A percentile compares a stretch with the other conserved stretches of the same genome.
phyloP scores from a whole-genome alignment of 2,888 invertebrate genomes.

The Dendrolimus houi region DNA sequence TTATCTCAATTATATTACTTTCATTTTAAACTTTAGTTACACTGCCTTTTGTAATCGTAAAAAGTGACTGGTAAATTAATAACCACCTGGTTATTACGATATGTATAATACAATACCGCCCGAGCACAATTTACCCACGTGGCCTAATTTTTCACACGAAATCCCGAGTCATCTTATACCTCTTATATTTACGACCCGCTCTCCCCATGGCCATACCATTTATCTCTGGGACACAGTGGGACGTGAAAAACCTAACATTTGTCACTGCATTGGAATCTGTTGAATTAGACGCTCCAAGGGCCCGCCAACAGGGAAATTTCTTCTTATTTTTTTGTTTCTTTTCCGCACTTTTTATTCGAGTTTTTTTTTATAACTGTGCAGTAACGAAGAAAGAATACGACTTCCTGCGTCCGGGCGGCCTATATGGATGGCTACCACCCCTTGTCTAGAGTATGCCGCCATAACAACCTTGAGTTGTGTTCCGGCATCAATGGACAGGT shows the following conservation, averaged over 20 bases:
- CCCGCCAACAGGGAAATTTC: constrained; percentile 40
- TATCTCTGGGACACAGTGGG: constrained; percentile 29
- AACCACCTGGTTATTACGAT: too few relatives aligned
- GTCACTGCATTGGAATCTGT: constrained; percentile 72
- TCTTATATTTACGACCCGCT: constrained; percentile 5
- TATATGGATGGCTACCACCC: too few relatives aligned
- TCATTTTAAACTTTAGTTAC: too few relatives aligned
- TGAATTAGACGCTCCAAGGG: constrained; percentile 59
- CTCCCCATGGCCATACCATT: constrained; percentile 17
- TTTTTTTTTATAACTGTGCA: background rate
- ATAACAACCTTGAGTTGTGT: too few relatives aligned
- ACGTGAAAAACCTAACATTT: constrained; percentile 65
- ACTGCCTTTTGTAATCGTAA: too few relatives aligned
- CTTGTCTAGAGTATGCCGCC: too few relatives aligned
- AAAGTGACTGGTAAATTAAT: too few relatives aligned
- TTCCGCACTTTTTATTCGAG: constrained; percentile 17
- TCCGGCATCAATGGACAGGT: too few relatives aligned
- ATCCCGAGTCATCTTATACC: background rate
- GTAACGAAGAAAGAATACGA: too few relatives aligned
- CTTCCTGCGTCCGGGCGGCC: too few relatives aligned
- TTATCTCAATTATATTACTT: too few relatives aligned
- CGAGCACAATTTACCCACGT: background rate
- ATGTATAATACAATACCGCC: too few relatives aligned
- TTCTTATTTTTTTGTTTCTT: constrained; percentile 51
- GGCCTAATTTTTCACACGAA: background rate